Conservation (phyloP, 2,888 invertebrate genomes). For the Sipunculus nudus region DNA sequence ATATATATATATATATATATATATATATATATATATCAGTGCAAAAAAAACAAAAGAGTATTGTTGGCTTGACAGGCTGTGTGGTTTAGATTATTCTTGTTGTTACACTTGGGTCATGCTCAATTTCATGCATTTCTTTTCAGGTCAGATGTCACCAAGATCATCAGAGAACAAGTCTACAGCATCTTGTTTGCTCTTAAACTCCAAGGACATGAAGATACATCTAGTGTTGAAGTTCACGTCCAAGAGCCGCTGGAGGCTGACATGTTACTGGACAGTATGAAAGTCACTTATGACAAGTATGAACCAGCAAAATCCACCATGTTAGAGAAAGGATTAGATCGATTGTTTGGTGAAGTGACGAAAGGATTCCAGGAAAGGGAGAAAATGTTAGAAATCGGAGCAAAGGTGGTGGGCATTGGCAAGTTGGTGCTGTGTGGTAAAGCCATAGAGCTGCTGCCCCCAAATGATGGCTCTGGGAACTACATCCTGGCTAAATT, state of each 20-base stretch:
- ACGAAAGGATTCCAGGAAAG: constrained; percentile 87
- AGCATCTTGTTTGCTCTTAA: too few species aligned
- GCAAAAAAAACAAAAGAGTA: too few species aligned
- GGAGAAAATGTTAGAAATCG: constrained; percentile 85
- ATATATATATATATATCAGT: too few species aligned
- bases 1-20: too few species aligned
- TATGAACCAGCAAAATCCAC: constrained; percentile 82
- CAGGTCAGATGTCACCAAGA: too few species aligned
- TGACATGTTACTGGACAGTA: constrained; percentile 73
- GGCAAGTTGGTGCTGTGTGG: constrained; percentile 79
- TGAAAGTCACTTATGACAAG: constrained; percentile 84
- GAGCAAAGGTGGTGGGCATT: constrained; percentile 81
- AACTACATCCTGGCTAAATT: constrained; percentile 80
- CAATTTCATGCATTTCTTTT: too few species aligned
- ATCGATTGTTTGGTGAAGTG: constrained; percentile 82
- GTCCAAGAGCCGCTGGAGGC: constrained; percentile 73
- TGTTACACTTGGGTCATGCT: too few species aligned
- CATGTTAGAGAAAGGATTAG: constrained; percentile 83
- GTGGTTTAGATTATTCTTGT: too few species aligned
- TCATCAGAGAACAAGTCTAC: too few species aligned
- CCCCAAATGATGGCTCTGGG: constrained; percentile 73
- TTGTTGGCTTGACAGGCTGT: too few species aligned
- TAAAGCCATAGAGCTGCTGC: constrained; percentile 75
- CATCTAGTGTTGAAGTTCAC: constrained; percentile 10
- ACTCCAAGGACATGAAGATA: too few species aligned